A percentile compares a stretch with the other conserved stretches of the same genome.
These are phyloP conservation scores for Brevimyrus niger DNA, from an alignment of 2,113 vertebrate genomes.

Conservation along the genomic window DNA sequence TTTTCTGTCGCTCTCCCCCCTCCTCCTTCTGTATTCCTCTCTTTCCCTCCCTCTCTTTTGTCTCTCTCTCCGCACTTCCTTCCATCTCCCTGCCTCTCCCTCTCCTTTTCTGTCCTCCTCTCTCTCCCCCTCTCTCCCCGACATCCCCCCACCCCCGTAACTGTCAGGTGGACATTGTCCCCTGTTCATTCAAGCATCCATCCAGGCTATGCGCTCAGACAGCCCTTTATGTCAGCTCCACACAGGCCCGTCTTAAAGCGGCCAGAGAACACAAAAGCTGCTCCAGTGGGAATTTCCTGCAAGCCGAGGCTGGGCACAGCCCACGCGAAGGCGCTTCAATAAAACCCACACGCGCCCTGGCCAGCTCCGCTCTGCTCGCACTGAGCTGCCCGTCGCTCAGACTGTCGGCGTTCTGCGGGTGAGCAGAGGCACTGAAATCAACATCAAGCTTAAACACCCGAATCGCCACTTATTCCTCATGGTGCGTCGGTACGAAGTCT, in stretches of 20 bases:
- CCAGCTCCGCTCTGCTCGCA: constrained; percentile 38
- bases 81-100: constrained; percentile 30
- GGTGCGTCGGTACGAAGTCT: not conserved
- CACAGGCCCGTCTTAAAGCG: constrained; percentile 54
- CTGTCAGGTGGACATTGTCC: not conserved
- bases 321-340: constrained; percentile 45
- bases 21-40: not conserved
- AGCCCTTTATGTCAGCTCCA: constrained; percentile 49
- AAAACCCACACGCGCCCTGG: constrained; percentile 42
- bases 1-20: not conserved
- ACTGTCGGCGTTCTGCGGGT: constrained; percentile 2
- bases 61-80: not conserved
- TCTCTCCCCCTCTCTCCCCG: not conserved
- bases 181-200: constrained; percentile 36
- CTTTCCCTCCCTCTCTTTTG: not conserved
- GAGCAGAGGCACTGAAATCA: not conserved
- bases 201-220: constrained; percentile 54
- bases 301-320: constrained; percentile 34
- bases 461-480: not conserved
- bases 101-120: constrained; percentile 41
- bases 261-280: constrained; percentile 55
- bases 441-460: constrained; percentile 8
- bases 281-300: constrained; percentile 48
- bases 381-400: constrained; percentile 34
- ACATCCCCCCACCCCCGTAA: not conserved